Conservation (phyloP, 2,113 vertebrate species). For the Albula glossodonta region DNA sequence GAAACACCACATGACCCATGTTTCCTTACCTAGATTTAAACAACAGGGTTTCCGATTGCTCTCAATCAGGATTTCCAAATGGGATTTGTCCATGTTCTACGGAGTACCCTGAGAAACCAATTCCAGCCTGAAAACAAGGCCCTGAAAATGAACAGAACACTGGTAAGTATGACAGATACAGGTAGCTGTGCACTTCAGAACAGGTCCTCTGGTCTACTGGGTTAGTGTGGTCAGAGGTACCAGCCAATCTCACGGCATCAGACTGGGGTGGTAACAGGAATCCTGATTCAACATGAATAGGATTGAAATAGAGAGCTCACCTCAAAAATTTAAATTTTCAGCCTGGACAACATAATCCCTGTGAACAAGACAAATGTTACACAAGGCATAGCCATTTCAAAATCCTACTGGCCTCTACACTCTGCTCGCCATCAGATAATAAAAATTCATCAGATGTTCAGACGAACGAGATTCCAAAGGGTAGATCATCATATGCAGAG, state of each 20-base stretch:
- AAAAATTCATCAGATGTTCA: conserved; percentile 65
- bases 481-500: conserved; percentile 22
- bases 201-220: not conserved
- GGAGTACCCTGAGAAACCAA: no score
- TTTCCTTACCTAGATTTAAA: not conserved
- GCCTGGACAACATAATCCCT: not conserved
- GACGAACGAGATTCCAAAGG: conserved; percentile 71
- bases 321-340: no score
- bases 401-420: not conserved
- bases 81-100: no score
- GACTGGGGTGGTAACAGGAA: conserved; percentile 66
- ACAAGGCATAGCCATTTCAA: not conserved
- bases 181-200: no score
- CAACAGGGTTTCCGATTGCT: not conserved
- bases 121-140: no score
- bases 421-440: not conserved
- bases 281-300: conserved; percentile 46
- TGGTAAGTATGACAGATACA: not conserved
- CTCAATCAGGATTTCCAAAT: not conserved
- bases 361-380: not conserved
- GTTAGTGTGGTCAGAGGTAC: conserved; percentile 27
- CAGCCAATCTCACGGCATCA: conserved; percentile 63
- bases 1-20: not conserved
- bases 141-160: no score
- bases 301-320: no score